Percentiles rank a stretch among this genome's conserved stretches.
Evolutionary conservation across 2,113 vertebrate genomes (phyloP).

Genomic region (Lamprotornis superbus): DNA sequence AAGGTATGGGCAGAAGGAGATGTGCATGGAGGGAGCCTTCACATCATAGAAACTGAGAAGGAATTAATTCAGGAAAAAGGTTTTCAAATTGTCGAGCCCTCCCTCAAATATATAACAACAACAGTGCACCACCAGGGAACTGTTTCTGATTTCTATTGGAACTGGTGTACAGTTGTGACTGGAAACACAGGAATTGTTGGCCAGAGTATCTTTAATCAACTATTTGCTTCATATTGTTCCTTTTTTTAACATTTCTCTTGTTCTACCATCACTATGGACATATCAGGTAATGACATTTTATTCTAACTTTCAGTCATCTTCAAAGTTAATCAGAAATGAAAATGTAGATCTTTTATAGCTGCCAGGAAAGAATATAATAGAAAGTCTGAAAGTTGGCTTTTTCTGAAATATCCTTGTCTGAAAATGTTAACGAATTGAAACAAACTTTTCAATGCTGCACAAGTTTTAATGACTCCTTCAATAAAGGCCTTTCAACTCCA

Average conservation of each 20-base stretch:
- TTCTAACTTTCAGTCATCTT: conserved; percentile 23
- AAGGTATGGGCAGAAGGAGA: neutral
- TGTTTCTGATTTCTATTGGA: conserved; percentile 12
- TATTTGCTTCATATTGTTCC: conserved; percentile 6
- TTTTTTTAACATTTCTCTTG: conserved; percentile 29
- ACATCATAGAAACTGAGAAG: neutral
- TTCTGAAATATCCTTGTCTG: neutral
- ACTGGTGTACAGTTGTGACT: neutral
- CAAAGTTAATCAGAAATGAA: neutral
- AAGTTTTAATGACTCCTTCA: neutral
- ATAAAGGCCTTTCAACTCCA: neutral
- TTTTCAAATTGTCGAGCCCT: neutral
- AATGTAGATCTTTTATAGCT: neutral
- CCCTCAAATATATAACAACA: neutral
- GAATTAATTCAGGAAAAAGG: neutral
- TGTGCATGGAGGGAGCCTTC: neutral
- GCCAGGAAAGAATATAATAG: neutral
- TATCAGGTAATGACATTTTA: neutral
- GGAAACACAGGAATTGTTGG: neutral
- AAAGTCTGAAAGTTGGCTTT: neutral
- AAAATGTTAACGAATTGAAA: neutral
- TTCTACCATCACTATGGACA: neutral
- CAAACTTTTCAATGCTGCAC: neutral
- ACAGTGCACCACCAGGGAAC: neutral
- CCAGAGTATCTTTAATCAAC: conserved; percentile 9